These are phyloP conservation scores for Diadema setosum DNA, from an alignment of 35 echinoderm and acorn worm genomes.

Conservation along the genomic window DNA sequence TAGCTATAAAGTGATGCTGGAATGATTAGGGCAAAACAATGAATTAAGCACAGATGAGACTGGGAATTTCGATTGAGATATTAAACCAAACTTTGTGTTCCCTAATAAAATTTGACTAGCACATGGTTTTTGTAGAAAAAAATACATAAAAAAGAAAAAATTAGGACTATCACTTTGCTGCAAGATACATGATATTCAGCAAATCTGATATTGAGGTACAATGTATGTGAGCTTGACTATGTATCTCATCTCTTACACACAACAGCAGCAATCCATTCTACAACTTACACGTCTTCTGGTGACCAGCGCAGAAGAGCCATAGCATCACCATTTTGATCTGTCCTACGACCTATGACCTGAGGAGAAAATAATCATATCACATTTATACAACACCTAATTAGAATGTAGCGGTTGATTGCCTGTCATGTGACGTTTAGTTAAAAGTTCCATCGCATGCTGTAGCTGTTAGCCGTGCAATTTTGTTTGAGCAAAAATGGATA, in stretches of 20 bases:
- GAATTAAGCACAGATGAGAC: too few relatives aligned
- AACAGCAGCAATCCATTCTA: too few relatives aligned
- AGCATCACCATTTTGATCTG: slow-evolving; percentile 31
- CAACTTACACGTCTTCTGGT: slow-evolving; percentile 48
- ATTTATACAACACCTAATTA: not conserved
- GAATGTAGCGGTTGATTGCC: too few relatives aligned
- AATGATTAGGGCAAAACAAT: too few relatives aligned
- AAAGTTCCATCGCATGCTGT: too few relatives aligned
- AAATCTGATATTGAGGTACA: not conserved
- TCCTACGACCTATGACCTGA: slow-evolving; percentile 35
- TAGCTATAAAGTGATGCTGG: too few relatives aligned
- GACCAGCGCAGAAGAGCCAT: slow-evolving; percentile 45
- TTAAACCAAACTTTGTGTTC: not conserved
- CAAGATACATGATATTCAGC: too few relatives aligned
- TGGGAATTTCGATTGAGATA: too few relatives aligned
- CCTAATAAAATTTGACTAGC: not conserved
- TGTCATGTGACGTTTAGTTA: too few relatives aligned
- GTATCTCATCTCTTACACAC: too few relatives aligned
- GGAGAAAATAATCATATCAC: not conserved
- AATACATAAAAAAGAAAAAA: not conserved
- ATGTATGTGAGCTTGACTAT: not conserved
- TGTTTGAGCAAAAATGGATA: too few relatives aligned
- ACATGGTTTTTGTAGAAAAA: not conserved
- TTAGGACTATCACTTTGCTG: not conserved
- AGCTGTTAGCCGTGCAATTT: too few relatives aligned